A percentile compares a stretch with the other conserved stretches of the same genome.
phyloP scores from a whole-genome alignment of 2,888 invertebrate genomes.

The Lingula anatina region DNA sequence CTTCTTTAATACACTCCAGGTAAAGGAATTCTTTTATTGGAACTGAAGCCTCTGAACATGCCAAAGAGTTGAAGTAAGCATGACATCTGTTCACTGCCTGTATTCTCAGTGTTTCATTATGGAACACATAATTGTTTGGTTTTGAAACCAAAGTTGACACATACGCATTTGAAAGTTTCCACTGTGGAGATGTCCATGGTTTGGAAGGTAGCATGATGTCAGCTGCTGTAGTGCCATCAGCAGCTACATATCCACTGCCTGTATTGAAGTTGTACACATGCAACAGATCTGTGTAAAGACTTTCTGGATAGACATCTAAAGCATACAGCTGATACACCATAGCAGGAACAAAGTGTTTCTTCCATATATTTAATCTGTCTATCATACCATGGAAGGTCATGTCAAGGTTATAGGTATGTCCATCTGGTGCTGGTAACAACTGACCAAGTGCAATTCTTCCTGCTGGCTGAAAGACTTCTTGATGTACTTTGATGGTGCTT shows the following conservation, averaged over 20 bases:
- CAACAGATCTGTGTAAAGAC: slow-evolving; percentile 2
- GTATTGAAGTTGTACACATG: slow-evolving; percentile 21
- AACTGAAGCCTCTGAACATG: too few species aligned
- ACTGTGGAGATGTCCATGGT: slow-evolving; percentile 29
- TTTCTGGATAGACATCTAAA: slow-evolving; percentile 12
- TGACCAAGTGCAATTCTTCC: slow-evolving; percentile 23
- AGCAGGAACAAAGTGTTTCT: slow-evolving; percentile 16
- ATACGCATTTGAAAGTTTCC: slow-evolving; percentile 23
- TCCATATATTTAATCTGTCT: slow-evolving; percentile 28
- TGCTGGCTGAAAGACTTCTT: slow-evolving; percentile 15
- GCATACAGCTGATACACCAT: slow-evolving; percentile 24
- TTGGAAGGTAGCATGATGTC: slow-evolving; percentile 21
- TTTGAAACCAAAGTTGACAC: too few species aligned
- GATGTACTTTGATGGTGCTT: slow-evolving; percentile 13
- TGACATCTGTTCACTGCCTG: too few species aligned
- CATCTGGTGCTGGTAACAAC: slow-evolving; percentile 20
- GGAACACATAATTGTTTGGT: too few species aligned
- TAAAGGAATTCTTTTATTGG: too few species aligned
- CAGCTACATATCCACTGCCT: slow-evolving; percentile 20
- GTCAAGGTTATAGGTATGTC: slow-evolving; percentile 8
- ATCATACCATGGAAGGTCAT: slow-evolving; percentile 19
- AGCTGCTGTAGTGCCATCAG: slow-evolving; percentile 19
- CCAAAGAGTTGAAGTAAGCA: too few species aligned
- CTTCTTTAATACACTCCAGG: too few species aligned
- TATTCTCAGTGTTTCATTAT: too few species aligned